Conservation (phyloP, 2,888 invertebrate species). For the Suillia variegata region DNA sequence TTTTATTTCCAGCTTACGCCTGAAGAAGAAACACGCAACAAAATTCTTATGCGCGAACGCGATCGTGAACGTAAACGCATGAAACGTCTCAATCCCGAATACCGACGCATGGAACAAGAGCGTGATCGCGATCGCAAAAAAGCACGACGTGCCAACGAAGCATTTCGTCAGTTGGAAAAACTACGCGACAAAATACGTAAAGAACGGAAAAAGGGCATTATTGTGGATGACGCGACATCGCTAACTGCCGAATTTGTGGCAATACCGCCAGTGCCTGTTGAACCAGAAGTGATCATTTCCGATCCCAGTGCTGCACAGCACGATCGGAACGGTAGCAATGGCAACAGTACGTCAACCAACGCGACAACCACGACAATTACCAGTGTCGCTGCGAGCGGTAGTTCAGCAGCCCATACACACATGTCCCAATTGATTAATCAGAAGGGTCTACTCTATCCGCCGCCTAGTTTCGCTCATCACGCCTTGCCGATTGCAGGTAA, state of each 20-base stretch:
- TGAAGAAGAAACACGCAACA: slow-evolving; percentile 55
- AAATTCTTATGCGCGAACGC: slow-evolving; percentile 55
- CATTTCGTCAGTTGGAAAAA: slow-evolving; percentile 55
- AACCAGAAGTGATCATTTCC: slow-evolving; percentile 51
- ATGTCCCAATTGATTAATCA: slow-evolving; percentile 49
- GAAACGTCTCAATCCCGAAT: slow-evolving; percentile 56
- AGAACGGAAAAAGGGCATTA: slow-evolving; percentile 55
- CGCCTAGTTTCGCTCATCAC: slow-evolving; percentile 52
- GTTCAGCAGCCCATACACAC: slow-evolving; percentile 38
- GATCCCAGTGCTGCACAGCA: slow-evolving; percentile 27
- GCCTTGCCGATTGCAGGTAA: slow-evolving; percentile 51
- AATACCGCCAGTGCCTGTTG: slow-evolving; percentile 47
- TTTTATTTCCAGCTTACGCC: slow-evolving; percentile 48
- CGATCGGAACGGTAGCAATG: slow-evolving; percentile 23
- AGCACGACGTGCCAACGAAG: slow-evolving; percentile 53
- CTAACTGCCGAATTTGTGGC: slow-evolving; percentile 49
- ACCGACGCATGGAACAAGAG: slow-evolving; percentile 54
- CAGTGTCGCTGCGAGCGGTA: slow-evolving; percentile 18
- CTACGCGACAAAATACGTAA: slow-evolving; percentile 57
- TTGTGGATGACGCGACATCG: slow-evolving; percentile 48
- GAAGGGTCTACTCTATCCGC: slow-evolving; percentile 45
- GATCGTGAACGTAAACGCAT: slow-evolving; percentile 58
- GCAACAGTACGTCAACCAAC: slow-evolving; percentile 28
- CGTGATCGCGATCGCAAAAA: slow-evolving; percentile 57
- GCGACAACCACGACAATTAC: slow-evolving; percentile 40